phyloP scores from a whole-genome alignment of 2,797 vertebrate genomes.

The Eidolon dupreanum region DNA sequence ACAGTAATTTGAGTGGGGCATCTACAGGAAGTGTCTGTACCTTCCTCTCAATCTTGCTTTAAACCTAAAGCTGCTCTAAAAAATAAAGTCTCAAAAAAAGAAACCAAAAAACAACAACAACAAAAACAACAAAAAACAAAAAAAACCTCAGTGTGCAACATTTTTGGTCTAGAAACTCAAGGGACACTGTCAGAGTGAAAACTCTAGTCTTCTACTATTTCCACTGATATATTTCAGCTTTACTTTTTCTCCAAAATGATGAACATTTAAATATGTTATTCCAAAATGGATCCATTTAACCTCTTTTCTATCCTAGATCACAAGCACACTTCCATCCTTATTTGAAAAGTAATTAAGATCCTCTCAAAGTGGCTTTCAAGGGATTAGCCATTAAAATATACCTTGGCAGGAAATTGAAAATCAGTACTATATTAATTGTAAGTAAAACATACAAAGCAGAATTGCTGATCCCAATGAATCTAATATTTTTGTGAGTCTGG shows the following conservation, averaged over 20 bases:
- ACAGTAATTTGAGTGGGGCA: neutral
- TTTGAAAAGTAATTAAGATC: slow-evolving; percentile 4
- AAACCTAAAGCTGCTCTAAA: neutral
- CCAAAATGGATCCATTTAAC: neutral
- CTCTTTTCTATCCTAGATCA: neutral
- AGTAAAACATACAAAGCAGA: neutral
- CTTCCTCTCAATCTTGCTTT: neutral
- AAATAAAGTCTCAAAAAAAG: neutral
- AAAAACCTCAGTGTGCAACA: neutral
- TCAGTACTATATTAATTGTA: neutral
- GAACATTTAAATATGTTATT: neutral
- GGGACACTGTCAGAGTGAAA: neutral
- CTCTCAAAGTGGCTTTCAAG: slow-evolving; percentile 29
- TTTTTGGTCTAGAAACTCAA: neutral
- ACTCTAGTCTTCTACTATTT: neutral
- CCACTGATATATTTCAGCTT: neutral
- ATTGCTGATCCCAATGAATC: neutral
- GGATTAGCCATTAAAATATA: neutral
- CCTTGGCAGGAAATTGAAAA: slow-evolving; percentile 24
- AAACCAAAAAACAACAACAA: neutral
- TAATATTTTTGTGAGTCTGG: neutral
- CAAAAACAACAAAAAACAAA: neutral
- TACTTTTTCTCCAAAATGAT: neutral
- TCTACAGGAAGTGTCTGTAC: neutral
- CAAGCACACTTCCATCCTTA: neutral